Evolutionary conservation across 2,888 invertebrate species (phyloP).

Genomic region (Meteorus colon): DNA sequence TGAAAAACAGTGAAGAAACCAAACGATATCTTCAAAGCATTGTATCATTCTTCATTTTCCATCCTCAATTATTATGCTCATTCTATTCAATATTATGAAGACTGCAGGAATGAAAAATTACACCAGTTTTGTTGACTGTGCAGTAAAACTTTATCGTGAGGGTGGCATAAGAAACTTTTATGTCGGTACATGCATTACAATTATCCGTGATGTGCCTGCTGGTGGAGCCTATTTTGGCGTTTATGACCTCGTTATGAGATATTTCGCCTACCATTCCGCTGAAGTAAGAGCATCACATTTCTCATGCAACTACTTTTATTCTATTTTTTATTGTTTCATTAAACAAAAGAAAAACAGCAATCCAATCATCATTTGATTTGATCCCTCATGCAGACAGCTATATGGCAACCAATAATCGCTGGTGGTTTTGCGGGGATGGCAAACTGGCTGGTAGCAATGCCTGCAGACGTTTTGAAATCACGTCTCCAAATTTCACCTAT

Average conservation of each 20-base stretch:
- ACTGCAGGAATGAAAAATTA: constrained; percentile 60
- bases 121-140: constrained; percentile 77
- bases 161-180: constrained; percentile 78
- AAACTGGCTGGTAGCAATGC: constrained; percentile 52
- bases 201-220: constrained; percentile 78
- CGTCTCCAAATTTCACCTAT: constrained; percentile 51
- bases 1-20: background rate
- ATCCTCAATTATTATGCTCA: background rate
- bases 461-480: constrained; percentile 54
- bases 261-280: constrained; percentile 16
- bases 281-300: constrained; percentile 1
- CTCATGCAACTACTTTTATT: background rate
- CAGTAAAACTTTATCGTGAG: constrained; percentile 76
- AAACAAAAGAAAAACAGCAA: background rate
- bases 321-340: background rate
- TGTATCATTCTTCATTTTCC: background rate
- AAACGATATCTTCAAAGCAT: background rate
- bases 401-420: constrained; percentile 53
- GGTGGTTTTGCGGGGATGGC: constrained; percentile 53
- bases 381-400: constrained; percentile 27
- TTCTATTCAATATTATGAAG: constrained; percentile 18
- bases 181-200: constrained; percentile 78
- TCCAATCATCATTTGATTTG: background rate
- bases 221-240: constrained; percentile 77
- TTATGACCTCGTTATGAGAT: constrained; percentile 71